Conservation (phyloP, 92 coral and sea anemone genomes). For the Umimayanthus chanpuru region DNA sequence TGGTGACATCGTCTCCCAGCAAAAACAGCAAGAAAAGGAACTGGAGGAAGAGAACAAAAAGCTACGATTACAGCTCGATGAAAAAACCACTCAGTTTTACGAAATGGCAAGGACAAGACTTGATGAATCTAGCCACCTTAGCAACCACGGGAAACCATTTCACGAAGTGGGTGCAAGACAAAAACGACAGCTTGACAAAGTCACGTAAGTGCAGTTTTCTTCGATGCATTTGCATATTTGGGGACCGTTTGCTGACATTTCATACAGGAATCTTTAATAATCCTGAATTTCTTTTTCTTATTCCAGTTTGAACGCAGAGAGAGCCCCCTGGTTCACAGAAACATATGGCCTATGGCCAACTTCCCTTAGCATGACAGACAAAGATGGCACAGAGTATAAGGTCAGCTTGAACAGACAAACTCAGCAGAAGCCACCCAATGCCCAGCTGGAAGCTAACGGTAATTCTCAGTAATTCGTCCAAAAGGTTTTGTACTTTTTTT, state of each 20-base stretch:
- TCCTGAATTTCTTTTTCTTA: neutral
- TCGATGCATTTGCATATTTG: neutral
- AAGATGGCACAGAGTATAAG: neutral
- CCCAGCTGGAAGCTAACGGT: neutral
- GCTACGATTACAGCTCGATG: neutral
- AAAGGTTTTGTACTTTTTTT: too few species aligned
- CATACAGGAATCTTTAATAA: neutral
- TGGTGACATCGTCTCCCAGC: constrained; percentile 17
- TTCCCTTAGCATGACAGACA: neutral
- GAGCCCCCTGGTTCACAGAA: constrained; percentile 6
- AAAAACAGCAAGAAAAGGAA: neutral
- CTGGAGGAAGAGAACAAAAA: neutral
- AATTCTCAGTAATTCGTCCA: too few species aligned
- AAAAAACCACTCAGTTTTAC: neutral
- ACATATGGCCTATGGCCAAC: neutral
- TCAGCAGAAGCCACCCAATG: neutral
- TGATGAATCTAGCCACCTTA: neutral
- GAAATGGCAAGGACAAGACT: neutral
- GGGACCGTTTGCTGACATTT: neutral
- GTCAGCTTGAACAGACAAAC: neutral
- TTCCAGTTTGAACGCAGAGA: neutral
- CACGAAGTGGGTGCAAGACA: neutral
- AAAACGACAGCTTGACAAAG: constrained; percentile 3
- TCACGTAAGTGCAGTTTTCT: neutral
- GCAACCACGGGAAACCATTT: neutral